These are phyloP conservation scores for Antechinus stuartii DNA, from an alignment of 2,113 vertebrate species.

Conservation along the genomic window DNA sequence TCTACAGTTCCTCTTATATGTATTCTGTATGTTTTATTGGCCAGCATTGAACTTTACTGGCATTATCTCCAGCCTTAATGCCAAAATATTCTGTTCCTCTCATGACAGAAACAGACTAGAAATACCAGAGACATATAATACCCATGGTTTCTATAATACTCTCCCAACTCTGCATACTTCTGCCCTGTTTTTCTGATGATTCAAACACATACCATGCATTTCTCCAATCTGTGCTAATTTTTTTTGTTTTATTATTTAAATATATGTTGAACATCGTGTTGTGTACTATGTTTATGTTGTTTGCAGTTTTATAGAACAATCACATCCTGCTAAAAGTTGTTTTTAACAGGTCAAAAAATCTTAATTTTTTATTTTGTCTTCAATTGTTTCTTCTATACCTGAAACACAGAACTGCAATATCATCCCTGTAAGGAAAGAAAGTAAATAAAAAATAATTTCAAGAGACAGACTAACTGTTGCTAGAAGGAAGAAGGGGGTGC, in stretches of 20 bases:
- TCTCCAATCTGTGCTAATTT: neutral
- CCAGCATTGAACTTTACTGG: neutral
- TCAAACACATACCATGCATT: neutral
- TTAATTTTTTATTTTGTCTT: neutral
- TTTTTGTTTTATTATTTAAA: neutral
- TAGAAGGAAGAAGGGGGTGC: neutral
- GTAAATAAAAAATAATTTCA: neutral
- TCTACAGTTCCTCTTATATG: neutral
- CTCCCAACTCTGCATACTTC: neutral
- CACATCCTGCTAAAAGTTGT: neutral
- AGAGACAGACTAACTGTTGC: neutral
- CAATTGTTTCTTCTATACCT: neutral
- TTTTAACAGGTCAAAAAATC: neutral
- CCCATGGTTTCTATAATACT: neutral
- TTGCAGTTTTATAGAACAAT: neutral
- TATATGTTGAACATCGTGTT: neutral
- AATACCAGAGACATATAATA: neutral
- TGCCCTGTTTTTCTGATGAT: neutral
- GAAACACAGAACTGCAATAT: neutral
- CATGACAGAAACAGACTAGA: neutral
- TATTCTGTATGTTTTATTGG: neutral
- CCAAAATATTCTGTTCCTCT: neutral
- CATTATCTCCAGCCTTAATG: neutral
- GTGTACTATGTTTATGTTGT: neutral
- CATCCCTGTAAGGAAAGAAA: neutral